Base-by-base conservation (phyloP, 2,888 invertebrate genomes). In the Helicoverpa assulta region DNA sequence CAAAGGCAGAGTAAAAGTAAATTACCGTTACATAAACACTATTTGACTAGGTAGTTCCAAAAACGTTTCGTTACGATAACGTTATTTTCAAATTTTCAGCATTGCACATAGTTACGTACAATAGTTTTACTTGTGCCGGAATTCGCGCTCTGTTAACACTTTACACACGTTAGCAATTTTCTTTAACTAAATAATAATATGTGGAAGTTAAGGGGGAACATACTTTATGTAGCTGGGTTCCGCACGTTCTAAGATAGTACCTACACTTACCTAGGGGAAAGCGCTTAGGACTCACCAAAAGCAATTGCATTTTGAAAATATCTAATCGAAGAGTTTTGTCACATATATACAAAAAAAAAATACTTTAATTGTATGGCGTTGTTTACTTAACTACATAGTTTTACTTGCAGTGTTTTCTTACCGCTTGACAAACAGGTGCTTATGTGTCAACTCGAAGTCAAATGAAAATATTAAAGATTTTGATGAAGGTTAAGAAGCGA, bases 91-190 rank as follows among this genome's bases (percentile, higher is more conserved):
- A 67, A 78, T 83, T 71, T 68, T 65, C 65, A 73, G 54, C 69
- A 73, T 72, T 53, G 60, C 82, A 73, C 60, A 60, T 60, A 75
- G 29, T 52, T 62, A 59, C 63, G 18, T 68, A 80, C 70, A 88
- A 81, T 82, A 83, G 61, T 60, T 67, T 21, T 53, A 65, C 59
- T 78, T 26, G 72, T 82, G 83, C 84, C 83, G 86, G 82, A 86
- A 85, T 88, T 85, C 80, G 78, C 86, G 82, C 79, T 88, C 87
- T 82, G 85, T 84, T 85, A 88, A 83, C 85, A 84, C 80, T 82
- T 84, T 72, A 77, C 74, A 78, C 70, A 67, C 59, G 53, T 64
- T 58, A 40, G 67, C 66, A 75, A 83, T 79, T 79, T 81, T 72
- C 53, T 76, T 67, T 65, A 77, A 80, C 70, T 70, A 72, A 76